Base-by-base conservation (phyloP, 2,888 invertebrate genomes). In the Drosophila suboccidentalis region DNA sequence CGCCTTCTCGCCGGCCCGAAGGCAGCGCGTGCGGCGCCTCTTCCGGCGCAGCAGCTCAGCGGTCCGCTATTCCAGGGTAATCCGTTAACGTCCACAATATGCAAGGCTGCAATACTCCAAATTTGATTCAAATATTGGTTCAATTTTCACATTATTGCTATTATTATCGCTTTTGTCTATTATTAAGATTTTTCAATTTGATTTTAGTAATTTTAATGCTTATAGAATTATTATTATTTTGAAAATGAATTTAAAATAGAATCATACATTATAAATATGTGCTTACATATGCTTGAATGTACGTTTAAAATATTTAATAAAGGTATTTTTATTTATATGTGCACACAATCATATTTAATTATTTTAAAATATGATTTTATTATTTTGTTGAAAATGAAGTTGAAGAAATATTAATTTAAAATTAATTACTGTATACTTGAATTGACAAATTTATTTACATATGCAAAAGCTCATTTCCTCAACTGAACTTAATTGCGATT, bases 61-160 rank as follows among this genome's bases (percentile, higher is more conserved):
- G 55, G 92, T 91, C 4, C 80, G 90, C 49, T 92, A 92, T 75
- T 90, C 92, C 51, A 82, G 91, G 82, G 92, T 92, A 87, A 34
- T 13, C 3, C 17, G 8, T 3, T 13, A 32, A 34, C 73, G 17
- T 8, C 4, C 13, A 6, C 15, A 26, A 11, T 15, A 32, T 15
- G 11, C 55, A 19, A 55, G 10, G 32, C 34, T 49, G 49, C 34
- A 49, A 49, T 9, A 2, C 17, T 10, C 3, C 0, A 17, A 41
- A 19, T 10, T 41, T 1, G 41, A 41, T 1, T 9, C 3, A 9
- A 17, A 19, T 15, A 39, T 39, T 39, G 38, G 8, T 29, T 8
- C 8, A 19, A 19, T 0, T 5, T 26, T 26, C 6, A 5, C 26
- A 39, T 39, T 39, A 15, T 1, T 29, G 6, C 29, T 8, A 29